Percentiles rank a stretch among this genome's conserved stretches.
Evolutionary conservation across 2,888 invertebrate species (phyloP).

Genomic region (Cosmorhoe ocellata): DNA sequence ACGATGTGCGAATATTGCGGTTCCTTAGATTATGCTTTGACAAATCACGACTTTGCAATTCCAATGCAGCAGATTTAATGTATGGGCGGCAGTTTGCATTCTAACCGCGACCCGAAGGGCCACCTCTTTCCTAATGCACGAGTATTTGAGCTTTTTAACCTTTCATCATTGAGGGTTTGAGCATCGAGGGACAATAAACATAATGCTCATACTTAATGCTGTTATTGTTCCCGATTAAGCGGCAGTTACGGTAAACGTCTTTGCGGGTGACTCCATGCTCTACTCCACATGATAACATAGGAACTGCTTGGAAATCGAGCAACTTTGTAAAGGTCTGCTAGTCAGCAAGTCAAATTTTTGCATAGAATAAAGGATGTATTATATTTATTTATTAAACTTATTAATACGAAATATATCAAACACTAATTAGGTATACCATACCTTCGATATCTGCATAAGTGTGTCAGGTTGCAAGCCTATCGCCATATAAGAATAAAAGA

Average conservation of each 20-base stretch:
- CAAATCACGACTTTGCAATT: slow-evolving; percentile 83
- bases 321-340: background rate
- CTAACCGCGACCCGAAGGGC: slow-evolving; percentile 79
- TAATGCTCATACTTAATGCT: slow-evolving; percentile 67
- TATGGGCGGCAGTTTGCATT: slow-evolving; percentile 83
- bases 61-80: slow-evolving; percentile 81
- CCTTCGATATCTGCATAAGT: no score
- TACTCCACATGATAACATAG: slow-evolving; percentile 10
- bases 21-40: slow-evolving; percentile 82
- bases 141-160: slow-evolving; percentile 83
- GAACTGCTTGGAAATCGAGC: background rate
- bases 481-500: no score
- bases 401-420: no score
- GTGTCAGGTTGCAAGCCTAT: no score
- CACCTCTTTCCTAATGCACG: slow-evolving; percentile 83
- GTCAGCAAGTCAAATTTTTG: no score
- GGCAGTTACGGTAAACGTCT: slow-evolving; percentile 34
- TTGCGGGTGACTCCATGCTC: slow-evolving; percentile 14
- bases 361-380: no score
- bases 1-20: slow-evolving; percentile 82
- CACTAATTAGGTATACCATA: no score
- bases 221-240: slow-evolving; percentile 61
- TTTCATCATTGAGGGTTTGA: slow-evolving; percentile 77
- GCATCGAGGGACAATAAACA: slow-evolving; percentile 77
- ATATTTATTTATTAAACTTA: no score